Percentiles rank a stretch among this genome's conserved stretches.
Conservation (phyloP, 2,888 invertebrate species). For the Drosophila phalerata region DNA sequence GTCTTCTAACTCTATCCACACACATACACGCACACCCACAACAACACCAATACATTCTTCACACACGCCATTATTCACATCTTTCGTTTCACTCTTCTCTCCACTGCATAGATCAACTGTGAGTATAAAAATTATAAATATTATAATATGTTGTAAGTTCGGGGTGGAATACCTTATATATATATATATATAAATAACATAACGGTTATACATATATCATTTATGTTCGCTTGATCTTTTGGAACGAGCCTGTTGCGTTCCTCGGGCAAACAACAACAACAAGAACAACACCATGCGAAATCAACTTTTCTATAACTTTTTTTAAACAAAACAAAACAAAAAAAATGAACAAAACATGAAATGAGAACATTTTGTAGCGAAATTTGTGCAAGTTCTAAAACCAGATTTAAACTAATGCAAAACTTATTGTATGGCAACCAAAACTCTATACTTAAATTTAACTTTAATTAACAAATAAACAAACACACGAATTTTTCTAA, state of each 20-base stretch:
- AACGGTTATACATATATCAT: slow-evolving; percentile 49
- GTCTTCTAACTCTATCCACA: slow-evolving; percentile 49
- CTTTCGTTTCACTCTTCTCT: slow-evolving; percentile 64
- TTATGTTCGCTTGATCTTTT: slow-evolving; percentile 71
- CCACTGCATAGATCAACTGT: slow-evolving; percentile 79
- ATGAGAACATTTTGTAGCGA: slow-evolving; percentile 70
- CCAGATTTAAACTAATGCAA: slow-evolving; percentile 51
- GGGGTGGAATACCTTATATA: slow-evolving; percentile 40
- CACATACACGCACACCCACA: slow-evolving; percentile 3
- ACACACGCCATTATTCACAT: slow-evolving; percentile 18
- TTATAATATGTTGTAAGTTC: slow-evolving; percentile 47
- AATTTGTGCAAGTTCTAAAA: slow-evolving; percentile 81
- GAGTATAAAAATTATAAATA: slow-evolving; percentile 60
- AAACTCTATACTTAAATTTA: slow-evolving; percentile 83
- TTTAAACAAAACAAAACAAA: slow-evolving; percentile 63
- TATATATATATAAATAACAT: slow-evolving; percentile 38
- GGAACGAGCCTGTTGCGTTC: slow-evolving; percentile 50
- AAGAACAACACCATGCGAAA: slow-evolving; percentile 62
- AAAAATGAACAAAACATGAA: slow-evolving; percentile 13
- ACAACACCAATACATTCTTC: slow-evolving; percentile 12
- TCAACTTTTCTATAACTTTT: slow-evolving; percentile 82
- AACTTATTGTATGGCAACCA: slow-evolving; percentile 46
- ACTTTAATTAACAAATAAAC: slow-evolving; percentile 68
- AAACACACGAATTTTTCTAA: slow-evolving; percentile 79
- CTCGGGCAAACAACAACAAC: slow-evolving; percentile 56